phyloP scores from a whole-genome alignment of 2,888 invertebrate genomes.

The Lypha dubia region DNA sequence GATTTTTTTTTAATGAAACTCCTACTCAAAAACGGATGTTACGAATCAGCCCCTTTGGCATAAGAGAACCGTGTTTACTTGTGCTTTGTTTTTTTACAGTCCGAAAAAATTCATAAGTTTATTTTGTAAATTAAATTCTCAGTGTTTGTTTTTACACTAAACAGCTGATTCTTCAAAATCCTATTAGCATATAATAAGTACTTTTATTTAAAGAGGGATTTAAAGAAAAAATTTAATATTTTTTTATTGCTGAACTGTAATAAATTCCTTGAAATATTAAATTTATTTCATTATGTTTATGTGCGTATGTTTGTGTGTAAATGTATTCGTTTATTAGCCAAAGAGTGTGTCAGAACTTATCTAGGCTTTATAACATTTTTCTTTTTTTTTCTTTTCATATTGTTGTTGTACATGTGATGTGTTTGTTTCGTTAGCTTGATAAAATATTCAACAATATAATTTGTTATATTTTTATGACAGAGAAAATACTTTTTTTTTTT shows the following conservation, averaged over 20 bases:
- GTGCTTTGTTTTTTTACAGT: too few relatives aligned
- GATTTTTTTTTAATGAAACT: too few relatives aligned
- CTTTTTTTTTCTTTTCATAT: conserved; percentile 18
- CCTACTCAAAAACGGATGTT: too few relatives aligned
- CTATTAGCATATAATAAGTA: not conserved
- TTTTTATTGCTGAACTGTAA: not conserved
- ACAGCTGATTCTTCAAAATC: not conserved
- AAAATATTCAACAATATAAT: conserved; percentile 67
- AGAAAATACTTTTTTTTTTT: conserved; percentile 20
- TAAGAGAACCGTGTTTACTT: too few relatives aligned
- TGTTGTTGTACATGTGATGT: too few relatives aligned
- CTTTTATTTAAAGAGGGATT: not conserved
- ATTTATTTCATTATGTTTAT: conserved; percentile 55
- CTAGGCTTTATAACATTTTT: conserved; percentile 24
- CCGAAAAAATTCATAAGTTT: too few relatives aligned
- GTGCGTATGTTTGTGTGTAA: too few relatives aligned
- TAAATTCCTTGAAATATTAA: conserved; percentile 31
- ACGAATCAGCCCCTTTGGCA: too few relatives aligned
- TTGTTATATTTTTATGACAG: conserved; percentile 67
- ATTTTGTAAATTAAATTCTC: too few relatives aligned
- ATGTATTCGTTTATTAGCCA: not conserved
- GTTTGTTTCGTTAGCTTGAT: conserved; percentile 44
- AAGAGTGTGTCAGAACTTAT: conserved; percentile 6
- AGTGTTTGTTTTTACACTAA: too few relatives aligned
- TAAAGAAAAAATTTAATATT: not conserved